Evolutionary conservation across 2,113 vertebrate genomes (phyloP).

Genomic region (Chinchilla lanigera): DNA sequence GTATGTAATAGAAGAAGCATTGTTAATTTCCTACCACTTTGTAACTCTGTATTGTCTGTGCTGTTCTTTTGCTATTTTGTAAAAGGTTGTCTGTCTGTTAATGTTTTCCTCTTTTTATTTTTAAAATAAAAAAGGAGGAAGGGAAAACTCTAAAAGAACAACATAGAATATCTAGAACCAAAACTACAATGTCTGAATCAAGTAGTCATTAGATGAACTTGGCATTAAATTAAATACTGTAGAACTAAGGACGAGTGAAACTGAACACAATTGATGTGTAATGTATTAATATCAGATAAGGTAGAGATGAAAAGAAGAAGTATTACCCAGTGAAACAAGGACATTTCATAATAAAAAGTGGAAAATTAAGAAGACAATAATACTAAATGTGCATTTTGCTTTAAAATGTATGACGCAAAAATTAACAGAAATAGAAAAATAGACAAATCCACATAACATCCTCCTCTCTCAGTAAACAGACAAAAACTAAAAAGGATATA

Average conservation of each 20-base stretch:
- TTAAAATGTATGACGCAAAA: slow-evolving; percentile 50
- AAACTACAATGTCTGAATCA: not conserved
- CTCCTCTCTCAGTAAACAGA: not conserved
- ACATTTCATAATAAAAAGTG: slow-evolving; percentile 17
- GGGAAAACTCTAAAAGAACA: not conserved
- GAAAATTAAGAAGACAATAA: slow-evolving; percentile 9
- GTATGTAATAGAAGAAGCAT: no score
- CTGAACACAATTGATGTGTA: not conserved
- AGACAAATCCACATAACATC: not conserved
- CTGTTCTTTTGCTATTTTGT: no score
- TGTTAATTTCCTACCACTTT: no score
- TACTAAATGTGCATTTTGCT: not conserved
- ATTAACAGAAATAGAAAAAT: not conserved
- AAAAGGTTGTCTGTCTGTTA: no score
- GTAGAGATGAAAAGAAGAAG: not conserved
- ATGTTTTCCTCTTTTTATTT: no score
- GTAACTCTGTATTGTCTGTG: no score
- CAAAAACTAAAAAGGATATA: not conserved
- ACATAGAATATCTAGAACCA: not conserved
- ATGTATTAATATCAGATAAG: not conserved
- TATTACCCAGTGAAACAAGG: not conserved
- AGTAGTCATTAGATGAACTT: not conserved
- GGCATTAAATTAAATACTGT: not conserved
- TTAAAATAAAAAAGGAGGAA: no score
- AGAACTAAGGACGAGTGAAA: not conserved